Evolutionary conservation across 2,797 vertebrate species (phyloP).

Genomic region (Thunnus albacares): DNA sequence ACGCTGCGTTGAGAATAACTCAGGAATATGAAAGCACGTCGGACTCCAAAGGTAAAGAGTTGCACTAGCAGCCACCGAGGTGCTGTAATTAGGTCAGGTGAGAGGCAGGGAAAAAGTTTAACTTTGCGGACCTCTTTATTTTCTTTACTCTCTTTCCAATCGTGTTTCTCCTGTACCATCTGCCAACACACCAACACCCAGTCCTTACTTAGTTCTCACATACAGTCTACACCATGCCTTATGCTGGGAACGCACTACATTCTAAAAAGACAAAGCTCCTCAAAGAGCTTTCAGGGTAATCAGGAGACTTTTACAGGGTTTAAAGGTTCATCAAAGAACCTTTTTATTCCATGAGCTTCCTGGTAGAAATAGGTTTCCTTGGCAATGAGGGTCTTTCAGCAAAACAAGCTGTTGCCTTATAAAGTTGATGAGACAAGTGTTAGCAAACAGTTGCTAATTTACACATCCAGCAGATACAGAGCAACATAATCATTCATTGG

Average conservation of each 20-base stretch:
- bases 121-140: conserved; percentile 60
- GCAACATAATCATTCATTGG: no score
- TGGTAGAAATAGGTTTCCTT: no score
- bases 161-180: conserved; percentile 15
- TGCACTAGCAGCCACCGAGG: conserved; percentile 50
- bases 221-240: background rate
- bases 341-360: background rate
- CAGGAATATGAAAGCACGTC: conserved; percentile 70
- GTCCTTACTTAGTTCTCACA: background rate
- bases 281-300: background rate
- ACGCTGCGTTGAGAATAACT: conserved; percentile 72
- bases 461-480: no score
- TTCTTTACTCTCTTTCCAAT: conserved; percentile 12
- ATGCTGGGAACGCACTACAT: background rate
- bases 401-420: no score
- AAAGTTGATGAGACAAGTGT: no score
- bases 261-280: background rate
- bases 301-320: background rate
- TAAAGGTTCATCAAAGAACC: background rate
- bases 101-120: conserved; percentile 63
- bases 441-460: no score
- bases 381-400: no score
- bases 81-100: conserved; percentile 82
- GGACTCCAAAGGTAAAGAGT: conserved; percentile 76
- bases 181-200: background rate